Percentiles rank a stretch among this genome's conserved stretches.
phyloP scores from a whole-genome alignment of 2,113 vertebrate species.

The Entelurus aequoreus region DNA sequence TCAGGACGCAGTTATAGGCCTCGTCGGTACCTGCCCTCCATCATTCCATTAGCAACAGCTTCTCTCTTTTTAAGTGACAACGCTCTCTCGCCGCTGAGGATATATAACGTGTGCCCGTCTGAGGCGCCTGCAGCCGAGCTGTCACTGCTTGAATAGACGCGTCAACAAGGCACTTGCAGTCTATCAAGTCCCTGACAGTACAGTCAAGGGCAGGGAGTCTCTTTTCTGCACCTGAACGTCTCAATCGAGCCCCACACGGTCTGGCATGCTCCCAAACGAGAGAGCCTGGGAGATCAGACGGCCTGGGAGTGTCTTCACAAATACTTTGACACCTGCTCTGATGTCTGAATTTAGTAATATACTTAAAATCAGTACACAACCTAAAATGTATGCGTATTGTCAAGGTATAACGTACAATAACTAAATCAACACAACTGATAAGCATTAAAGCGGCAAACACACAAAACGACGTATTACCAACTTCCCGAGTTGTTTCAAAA shows the following conservation, averaged over 20 bases:
- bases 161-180: constrained; percentile 47
- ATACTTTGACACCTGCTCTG: constrained; percentile 34
- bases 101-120: constrained; percentile 16
- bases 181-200: constrained; percentile 46
- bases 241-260: constrained; percentile 32
- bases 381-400: too few relatives aligned
- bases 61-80: constrained; percentile 1
- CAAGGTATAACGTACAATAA: too few relatives aligned
- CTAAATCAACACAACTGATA: too few relatives aligned
- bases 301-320: constrained; percentile 6
- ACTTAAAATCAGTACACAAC: neutral
- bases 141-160: constrained; percentile 43
- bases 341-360: constrained; percentile 4
- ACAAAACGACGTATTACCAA: too few relatives aligned
- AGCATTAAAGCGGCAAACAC: too few relatives aligned
- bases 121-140: constrained; percentile 25
- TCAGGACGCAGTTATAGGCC: neutral
- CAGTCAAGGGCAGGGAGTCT: constrained; percentile 29
- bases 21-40: too few relatives aligned
- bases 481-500: too few relatives aligned
- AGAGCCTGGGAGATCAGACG: constrained; percentile 22
- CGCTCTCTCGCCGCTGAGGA: constrained; percentile 12
- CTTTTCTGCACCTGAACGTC: constrained; percentile 37
- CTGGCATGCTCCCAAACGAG: constrained; percentile 28
- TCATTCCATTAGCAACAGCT: too few relatives aligned